phyloP scores from a whole-genome alignment of 2,797 vertebrate species.

The Ctenosaura bakeri region DNA sequence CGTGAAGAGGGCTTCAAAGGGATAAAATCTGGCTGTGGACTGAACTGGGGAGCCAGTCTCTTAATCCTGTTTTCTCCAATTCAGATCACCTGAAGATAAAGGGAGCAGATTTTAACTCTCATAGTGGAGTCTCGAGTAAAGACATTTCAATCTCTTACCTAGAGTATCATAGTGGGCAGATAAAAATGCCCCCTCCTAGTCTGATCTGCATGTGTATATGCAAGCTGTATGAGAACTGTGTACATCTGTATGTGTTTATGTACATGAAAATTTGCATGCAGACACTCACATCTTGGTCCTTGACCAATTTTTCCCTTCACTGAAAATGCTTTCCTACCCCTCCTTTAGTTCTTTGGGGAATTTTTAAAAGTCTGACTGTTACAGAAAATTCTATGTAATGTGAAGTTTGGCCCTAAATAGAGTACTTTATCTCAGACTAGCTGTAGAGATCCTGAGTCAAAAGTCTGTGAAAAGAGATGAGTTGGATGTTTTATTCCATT shows the following conservation, averaged over 20 bases:
- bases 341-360: not conserved
- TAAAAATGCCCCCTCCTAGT: not conserved
- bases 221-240: not conserved
- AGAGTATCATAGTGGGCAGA: not conserved
- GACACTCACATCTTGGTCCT: not conserved
- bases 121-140: too few species aligned
- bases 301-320: not conserved
- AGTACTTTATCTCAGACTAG: conserved; percentile 1
- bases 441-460: not conserved
- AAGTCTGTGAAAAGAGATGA: conserved; percentile 12
- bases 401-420: conserved; percentile 15
- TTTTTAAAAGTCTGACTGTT: not conserved
- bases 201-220: not conserved
- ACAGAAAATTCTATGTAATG: not conserved
- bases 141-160: too few species aligned
- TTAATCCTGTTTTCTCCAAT: not conserved
- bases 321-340: not conserved
- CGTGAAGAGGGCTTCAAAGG: not conserved
- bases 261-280: not conserved
- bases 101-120: too few species aligned
- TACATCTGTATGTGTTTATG: not conserved
- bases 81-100: too few species aligned
- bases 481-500: conserved; percentile 46
- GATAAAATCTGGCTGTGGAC: not conserved
- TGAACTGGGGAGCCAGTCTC: not conserved